phyloP scores from a whole-genome alignment of 2,113 vertebrate species.

The Trogon surrucura region DNA sequence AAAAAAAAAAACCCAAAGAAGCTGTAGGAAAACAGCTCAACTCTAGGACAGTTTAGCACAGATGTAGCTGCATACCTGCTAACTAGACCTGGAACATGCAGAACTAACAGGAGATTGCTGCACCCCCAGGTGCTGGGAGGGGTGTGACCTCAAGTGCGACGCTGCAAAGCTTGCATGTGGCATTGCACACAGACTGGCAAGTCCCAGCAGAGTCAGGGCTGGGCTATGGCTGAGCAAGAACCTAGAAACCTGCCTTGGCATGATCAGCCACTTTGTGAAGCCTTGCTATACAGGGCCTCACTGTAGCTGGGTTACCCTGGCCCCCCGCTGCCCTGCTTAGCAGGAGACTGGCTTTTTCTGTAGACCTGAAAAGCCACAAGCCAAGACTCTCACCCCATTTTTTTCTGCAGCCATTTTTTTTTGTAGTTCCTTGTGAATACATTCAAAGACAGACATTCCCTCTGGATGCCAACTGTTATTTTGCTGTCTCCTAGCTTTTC shows the following conservation, averaged over 20 bases:
- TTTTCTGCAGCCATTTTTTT: neutral
- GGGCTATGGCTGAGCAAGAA: neutral
- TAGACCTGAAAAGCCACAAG: conserved; percentile 30
- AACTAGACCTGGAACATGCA: neutral
- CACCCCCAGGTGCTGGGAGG: neutral
- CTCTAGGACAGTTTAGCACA: neutral
- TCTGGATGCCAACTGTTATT: conserved; percentile 54
- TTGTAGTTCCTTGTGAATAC: conserved; percentile 5
- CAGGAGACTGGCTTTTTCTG: conserved; percentile 6
- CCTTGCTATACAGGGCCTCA: neutral
- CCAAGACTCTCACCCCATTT: conserved; percentile 8
- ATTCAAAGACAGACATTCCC: conserved; percentile 40
- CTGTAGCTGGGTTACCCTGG: neutral
- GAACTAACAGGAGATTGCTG: neutral
- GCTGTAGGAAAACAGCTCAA: neutral
- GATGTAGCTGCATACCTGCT: neutral
- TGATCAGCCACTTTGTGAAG: neutral
- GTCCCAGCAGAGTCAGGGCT: neutral
- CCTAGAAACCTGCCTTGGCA: neutral
- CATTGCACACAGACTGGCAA: neutral
- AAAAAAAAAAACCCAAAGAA: neutral
- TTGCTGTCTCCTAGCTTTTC: conserved; percentile 54
- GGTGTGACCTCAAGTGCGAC: fast-evolving
- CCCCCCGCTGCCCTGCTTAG: no score
- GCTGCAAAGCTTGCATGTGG: neutral